Evolutionary conservation across 2,888 invertebrate genomes (phyloP).

Genomic region (Ptycholaimellus sp.): DNA sequence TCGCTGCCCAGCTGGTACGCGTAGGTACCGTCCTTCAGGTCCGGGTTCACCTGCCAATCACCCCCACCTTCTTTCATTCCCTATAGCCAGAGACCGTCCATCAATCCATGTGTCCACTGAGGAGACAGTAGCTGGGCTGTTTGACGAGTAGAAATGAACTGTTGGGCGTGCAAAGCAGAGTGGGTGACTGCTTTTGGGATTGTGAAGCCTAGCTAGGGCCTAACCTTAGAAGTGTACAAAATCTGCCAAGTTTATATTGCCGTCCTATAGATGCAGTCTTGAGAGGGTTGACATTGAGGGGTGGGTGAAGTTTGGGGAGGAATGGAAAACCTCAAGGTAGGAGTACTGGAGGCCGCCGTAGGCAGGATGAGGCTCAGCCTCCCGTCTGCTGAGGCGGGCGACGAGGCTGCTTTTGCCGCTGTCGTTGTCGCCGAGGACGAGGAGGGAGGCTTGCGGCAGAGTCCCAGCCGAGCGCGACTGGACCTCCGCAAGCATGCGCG

Average conservation of each 20-base stretch:
- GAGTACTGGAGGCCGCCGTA: conserved; percentile 90
- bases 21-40: conserved; percentile 5
- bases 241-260: too few relatives aligned
- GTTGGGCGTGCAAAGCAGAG: background rate
- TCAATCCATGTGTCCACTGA: too few relatives aligned
- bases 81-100: too few relatives aligned
- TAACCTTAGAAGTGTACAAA: background rate
- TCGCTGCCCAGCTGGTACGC: conserved; percentile 9
- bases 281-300: conserved; percentile 7
- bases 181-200: too few relatives aligned
- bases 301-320: conserved; percentile 70
- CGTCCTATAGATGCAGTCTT: too few relatives aligned
- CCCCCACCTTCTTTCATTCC: too few relatives aligned
- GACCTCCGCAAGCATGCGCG: conserved; percentile 7
- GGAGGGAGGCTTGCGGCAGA: conserved; percentile 7
- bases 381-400: background rate
- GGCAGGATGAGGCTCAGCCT: conserved; percentile 45
- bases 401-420: conserved; percentile 51
- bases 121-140: too few relatives aligned
- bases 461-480: conserved; percentile 5
- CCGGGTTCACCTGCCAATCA: too few relatives aligned
- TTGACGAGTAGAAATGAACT: background rate
- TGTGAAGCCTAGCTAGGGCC: background rate
- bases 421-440: conserved; percentile 56
- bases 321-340: conserved; percentile 86